Conservation (phyloP, 1,140 invertebrate genomes). For the Adoxophyes honmai region DNA sequence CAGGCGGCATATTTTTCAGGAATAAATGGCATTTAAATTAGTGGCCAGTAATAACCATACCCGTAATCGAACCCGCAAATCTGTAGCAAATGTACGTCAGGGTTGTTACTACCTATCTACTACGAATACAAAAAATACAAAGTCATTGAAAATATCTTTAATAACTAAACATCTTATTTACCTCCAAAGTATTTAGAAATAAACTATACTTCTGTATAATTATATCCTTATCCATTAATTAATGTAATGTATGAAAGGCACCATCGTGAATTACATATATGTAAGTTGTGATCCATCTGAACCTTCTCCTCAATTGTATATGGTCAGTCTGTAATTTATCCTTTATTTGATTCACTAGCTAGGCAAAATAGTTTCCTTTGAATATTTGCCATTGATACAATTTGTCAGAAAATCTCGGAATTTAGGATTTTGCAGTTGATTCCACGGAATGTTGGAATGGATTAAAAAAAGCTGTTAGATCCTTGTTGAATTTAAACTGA, state of each 20-base stretch:
- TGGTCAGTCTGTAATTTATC: background rate
- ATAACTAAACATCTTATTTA: constrained; percentile 10
- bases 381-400: constrained; percentile 1
- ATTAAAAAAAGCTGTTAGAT: constrained; percentile 7
- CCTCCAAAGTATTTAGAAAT: background rate
- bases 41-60: too few relatives aligned
- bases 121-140: constrained; percentile 1
- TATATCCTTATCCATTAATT: constrained; percentile 4
- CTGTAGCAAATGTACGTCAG: too few relatives aligned
- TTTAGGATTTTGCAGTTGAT: background rate
- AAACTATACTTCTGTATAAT: too few relatives aligned
- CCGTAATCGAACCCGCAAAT: background rate
- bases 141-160: background rate
- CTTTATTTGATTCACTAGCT: background rate
- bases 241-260: too few relatives aligned
- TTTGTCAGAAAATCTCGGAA: background rate
- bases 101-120: too few relatives aligned
- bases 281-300: too few relatives aligned
- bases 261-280: too few relatives aligned
- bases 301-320: constrained; percentile 1
- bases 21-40: too few relatives aligned
- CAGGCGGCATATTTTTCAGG: too few relatives aligned
- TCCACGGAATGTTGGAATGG: background rate
- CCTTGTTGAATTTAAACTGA: constrained; percentile 2
- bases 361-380: background rate